These are phyloP conservation scores for Anguilla japonica DNA, from an alignment of 2,113 vertebrate genomes.

Conservation along the genomic window DNA sequence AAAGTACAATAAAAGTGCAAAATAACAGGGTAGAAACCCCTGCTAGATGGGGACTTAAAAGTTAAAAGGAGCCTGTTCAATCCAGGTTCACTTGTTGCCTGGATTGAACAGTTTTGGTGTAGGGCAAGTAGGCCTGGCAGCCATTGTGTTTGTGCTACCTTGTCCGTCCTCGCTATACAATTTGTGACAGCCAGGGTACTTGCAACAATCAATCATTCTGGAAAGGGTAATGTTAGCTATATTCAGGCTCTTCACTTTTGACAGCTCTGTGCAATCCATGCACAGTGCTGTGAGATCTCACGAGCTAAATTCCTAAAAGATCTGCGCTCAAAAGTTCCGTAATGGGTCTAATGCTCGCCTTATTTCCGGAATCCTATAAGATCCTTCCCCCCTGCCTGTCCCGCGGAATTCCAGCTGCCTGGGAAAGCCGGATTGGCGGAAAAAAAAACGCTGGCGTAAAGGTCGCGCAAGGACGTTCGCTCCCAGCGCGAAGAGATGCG, in stretches of 20 bases:
- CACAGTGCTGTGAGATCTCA: neutral
- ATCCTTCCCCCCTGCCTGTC: neutral
- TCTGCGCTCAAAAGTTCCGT: neutral
- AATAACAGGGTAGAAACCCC: neutral
- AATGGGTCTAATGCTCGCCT: neutral
- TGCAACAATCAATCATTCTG: neutral
- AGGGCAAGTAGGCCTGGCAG: neutral
- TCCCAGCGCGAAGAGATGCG: conserved; percentile 22
- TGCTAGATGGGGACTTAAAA: no score
- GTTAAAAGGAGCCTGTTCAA: no score
- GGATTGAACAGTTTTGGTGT: neutral
- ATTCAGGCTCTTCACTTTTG: neutral
- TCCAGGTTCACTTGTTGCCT: neutral
- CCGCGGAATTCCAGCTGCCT: neutral
- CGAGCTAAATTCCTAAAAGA: neutral
- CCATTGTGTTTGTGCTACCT: neutral
- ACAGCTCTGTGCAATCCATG: neutral
- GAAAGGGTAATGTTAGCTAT: neutral
- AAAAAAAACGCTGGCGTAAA: conserved; percentile 25
- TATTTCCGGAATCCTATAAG: neutral
- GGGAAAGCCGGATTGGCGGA: conserved; percentile 14
- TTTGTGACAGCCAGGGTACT: neutral
- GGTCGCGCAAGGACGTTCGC: neutral
- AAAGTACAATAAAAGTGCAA: neutral
- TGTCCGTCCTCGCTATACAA: neutral